Evolutionary conservation across 1,140 invertebrate genomes (phyloP), one percentile per base, ranked within the genome.

Genomic region (Drosophila insularis): DNA sequence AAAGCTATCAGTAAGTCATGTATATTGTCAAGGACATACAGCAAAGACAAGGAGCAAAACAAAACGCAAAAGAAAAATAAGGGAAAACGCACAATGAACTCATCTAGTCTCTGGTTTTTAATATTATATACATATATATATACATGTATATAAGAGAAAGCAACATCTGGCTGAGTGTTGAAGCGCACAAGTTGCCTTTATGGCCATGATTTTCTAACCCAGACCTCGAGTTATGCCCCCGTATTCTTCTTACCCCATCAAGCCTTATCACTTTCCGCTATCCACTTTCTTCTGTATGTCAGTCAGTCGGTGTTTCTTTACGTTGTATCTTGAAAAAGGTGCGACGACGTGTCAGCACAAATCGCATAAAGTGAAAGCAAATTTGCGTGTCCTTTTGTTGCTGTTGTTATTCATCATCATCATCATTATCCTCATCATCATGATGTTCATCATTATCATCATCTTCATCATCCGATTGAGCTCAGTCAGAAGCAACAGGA

Each of bases 121-220:
- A 59, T 77, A 77, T 71, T 35, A 35, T 35, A 35, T 35, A 35
- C 8, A 35, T 35, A 35, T 35, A 11, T 35, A 35, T 35, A 35
- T 10, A 2, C 5, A 31, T 35, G 32, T 35, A 35, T 35, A 35
- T 66, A 71, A 43, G 59, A 19, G 23, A 65, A 43, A 56, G 35
- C 63, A 58, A 32, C 46, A 40, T 31, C 63, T 56, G 50, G 19
- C 56, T 46, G 50, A 65, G 74, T 71, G 74, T 56, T 78, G 62
- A 63, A 61, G 67, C 74, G 74, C 74, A 71, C 61, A 71, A 71
- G 74, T 66, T 77, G 74, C 74, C 74, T 78, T 78, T 78, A 76
- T 76, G 72, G 65, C 13, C 72, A 76, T 71, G 67, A 77, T 71
- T 77, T 77, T 60, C 60, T 63, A 58, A 58, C 40, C 65, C 35